phyloP scores from a whole-genome alignment of 2,888 invertebrate genomes.

The Choristoneura rosaceana region DNA sequence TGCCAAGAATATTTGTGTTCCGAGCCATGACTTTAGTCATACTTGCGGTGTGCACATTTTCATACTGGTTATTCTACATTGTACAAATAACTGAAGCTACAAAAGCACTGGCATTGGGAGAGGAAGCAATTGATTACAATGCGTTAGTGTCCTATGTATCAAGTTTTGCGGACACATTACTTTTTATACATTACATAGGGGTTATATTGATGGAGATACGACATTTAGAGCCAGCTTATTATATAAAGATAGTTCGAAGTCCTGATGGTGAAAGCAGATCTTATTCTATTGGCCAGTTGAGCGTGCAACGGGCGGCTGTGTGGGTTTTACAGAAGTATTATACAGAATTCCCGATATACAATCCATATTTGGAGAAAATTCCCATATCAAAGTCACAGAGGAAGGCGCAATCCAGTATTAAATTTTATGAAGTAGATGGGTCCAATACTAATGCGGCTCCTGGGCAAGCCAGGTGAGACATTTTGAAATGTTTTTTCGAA shows the following conservation, averaged over 20 bases:
- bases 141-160: constrained; percentile 96
- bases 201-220: constrained; percentile 97
- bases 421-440: constrained; percentile 98
- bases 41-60: constrained; percentile 95
- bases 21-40: constrained; percentile 95
- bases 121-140: constrained; percentile 93
- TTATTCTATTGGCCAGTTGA: constrained; percentile 95
- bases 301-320: constrained; percentile 97
- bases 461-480: constrained; percentile 87
- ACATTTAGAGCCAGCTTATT: constrained; percentile 95
- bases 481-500: background rate
- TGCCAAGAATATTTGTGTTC: constrained; percentile 96
- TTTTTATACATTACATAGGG: constrained; percentile 97
- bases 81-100: constrained; percentile 95
- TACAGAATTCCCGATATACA: constrained; percentile 97
- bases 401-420: constrained; percentile 93
- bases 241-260: constrained; percentile 95
- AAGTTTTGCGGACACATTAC: constrained; percentile 95
- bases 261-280: constrained; percentile 97
- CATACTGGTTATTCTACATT: constrained; percentile 99
- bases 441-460: constrained; percentile 88
- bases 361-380: constrained; percentile 96
- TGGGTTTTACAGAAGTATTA: constrained; percentile 98
- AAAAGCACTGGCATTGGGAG: constrained; percentile 91
- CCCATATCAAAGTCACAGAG: constrained; percentile 94